Conservation (phyloP, 2,888 invertebrate genomes). For the Idaea aversata region DNA sequence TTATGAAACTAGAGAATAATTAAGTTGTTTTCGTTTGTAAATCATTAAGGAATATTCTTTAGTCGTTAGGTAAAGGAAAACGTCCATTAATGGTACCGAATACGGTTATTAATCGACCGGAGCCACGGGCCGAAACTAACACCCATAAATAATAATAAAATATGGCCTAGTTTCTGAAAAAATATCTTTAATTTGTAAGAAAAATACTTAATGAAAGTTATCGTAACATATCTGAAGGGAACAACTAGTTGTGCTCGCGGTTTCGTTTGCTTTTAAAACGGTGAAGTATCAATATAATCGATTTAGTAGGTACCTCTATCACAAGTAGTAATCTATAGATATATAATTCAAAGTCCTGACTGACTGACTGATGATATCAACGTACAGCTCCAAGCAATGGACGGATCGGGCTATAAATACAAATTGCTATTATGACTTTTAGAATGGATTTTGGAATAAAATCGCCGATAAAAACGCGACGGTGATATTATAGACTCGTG, state of each 20-base stretch:
- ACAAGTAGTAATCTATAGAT: too few relatives aligned
- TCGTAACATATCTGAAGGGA: background rate
- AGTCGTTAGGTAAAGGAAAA: conserved; percentile 39
- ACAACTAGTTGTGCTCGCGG: background rate
- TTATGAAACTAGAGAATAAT: conserved; percentile 21
- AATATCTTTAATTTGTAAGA: background rate
- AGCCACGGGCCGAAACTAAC: conserved; percentile 15
- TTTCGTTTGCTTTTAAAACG: background rate
- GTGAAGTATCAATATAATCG: background rate
- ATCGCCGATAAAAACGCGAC: too few relatives aligned
- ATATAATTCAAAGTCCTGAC: too few relatives aligned
- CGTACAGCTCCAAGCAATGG: too few relatives aligned
- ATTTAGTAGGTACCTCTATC: too few relatives aligned
- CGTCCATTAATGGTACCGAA: conserved; percentile 34
- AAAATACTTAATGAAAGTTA: background rate
- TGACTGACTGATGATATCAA: too few relatives aligned
- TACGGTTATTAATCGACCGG: conserved; percentile 35
- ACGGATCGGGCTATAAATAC: too few relatives aligned
- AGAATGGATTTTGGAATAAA: too few relatives aligned
- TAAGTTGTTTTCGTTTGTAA: conserved; percentile 26
- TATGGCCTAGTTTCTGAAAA: conserved; percentile 17
- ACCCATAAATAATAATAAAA: conserved; percentile 34
- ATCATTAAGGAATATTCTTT: conserved; percentile 32
- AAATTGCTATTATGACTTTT: too few relatives aligned
- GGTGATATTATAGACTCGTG: too few relatives aligned